phyloP scores from a whole-genome alignment of 2,888 invertebrate genomes.

The Eupithecia tripunctaria region DNA sequence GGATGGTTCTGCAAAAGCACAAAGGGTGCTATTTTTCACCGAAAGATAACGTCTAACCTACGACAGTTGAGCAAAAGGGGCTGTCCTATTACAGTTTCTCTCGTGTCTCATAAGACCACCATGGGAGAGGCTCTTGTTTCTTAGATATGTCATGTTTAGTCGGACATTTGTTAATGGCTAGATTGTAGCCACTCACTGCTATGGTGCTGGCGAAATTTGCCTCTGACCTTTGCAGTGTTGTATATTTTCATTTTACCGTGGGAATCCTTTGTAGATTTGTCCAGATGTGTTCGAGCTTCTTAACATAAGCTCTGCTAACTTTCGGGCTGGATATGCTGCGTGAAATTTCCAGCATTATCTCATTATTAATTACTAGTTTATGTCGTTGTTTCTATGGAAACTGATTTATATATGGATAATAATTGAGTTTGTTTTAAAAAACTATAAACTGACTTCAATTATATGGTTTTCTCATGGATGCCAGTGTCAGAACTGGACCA shows the following conservation, averaged over 20 bases:
- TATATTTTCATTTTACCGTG: background rate
- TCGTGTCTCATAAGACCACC: slow-evolving; percentile 73
- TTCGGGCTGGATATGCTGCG: background rate
- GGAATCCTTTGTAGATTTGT: slow-evolving; percentile 1
- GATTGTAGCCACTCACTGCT: slow-evolving; percentile 52
- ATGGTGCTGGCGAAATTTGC: slow-evolving; percentile 30
- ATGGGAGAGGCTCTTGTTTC: slow-evolving; percentile 67
- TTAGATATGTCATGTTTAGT: slow-evolving; percentile 67
- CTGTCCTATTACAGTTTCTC: slow-evolving; percentile 77
- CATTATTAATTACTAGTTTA: background rate
- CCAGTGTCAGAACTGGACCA: too few species aligned
- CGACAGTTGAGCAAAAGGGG: slow-evolving; percentile 73
- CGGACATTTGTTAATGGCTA: slow-evolving; percentile 75
- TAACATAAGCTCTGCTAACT: background rate
- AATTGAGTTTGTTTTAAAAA: too few species aligned
- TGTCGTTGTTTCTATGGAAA: too few species aligned
- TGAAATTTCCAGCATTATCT: background rate
- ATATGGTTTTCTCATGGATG: too few species aligned
- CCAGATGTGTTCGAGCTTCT: background rate
- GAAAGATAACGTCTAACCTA: slow-evolving; percentile 69
- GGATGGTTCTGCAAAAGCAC: slow-evolving; percentile 56
- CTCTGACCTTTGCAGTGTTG: slow-evolving; percentile 26
- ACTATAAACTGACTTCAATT: too few species aligned
- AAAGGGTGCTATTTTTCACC: slow-evolving; percentile 79
- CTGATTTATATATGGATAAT: too few species aligned